Percentiles rank a stretch among this genome's conserved stretches.
Evolutionary conservation across 1,140 invertebrate species (phyloP).

Genomic region (Sycophaga agraensis): DNA sequence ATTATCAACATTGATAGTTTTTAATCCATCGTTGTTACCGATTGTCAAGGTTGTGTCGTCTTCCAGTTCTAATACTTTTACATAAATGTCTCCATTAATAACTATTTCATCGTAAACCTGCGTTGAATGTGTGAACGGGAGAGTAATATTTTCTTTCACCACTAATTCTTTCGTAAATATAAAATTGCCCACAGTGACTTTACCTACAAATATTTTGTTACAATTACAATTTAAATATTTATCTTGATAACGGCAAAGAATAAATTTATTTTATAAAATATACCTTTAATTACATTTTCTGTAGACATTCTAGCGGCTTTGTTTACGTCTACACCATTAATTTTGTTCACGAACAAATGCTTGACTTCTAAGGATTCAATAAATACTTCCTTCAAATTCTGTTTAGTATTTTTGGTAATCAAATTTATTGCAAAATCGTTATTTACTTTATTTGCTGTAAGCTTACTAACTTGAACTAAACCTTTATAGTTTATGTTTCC

Average conservation of each 20-base stretch:
- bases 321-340: conserved; percentile 41
- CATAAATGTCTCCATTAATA: conserved; percentile 6
- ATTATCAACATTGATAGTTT: neutral
- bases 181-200: conserved; percentile 31
- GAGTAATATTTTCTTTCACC: conserved; percentile 1
- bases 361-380: conserved; percentile 33
- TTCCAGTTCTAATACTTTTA: conserved; percentile 3
- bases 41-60: neutral
- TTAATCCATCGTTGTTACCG: neutral
- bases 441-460: conserved; percentile 36
- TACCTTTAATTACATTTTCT: conserved; percentile 42
- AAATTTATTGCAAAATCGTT: conserved; percentile 31
- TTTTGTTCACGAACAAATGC: conserved; percentile 32
- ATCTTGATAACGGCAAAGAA: too few species aligned
- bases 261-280: too few species aligned
- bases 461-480: conserved; percentile 26
- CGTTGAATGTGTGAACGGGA: neutral
- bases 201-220: conserved; percentile 22
- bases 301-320: conserved; percentile 43
- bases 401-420: conserved; percentile 41
- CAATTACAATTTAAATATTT: too few species aligned
- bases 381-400: conserved; percentile 34
- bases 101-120: conserved; percentile 3
- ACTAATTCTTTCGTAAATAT: conserved; percentile 34
- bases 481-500: conserved; percentile 38